A percentile compares a stretch with the other conserved stretches of the same genome.
Evolutionary conservation across 2,888 invertebrate species (phyloP).

Genomic region (Spisula subtruncata): DNA sequence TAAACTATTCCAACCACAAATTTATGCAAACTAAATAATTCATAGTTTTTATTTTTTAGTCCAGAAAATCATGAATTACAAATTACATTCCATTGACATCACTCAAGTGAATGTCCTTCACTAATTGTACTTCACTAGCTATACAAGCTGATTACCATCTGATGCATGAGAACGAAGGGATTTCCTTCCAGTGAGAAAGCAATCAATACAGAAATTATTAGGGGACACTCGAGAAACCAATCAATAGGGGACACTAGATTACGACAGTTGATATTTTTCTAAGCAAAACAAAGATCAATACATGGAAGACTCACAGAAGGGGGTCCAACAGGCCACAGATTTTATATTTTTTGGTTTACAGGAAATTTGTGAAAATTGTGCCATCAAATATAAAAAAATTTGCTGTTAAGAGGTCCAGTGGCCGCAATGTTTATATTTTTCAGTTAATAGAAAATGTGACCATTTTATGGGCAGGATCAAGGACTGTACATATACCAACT

Average conservation of each 20-base stretch:
- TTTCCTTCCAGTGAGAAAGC: background rate
- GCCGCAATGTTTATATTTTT: no score
- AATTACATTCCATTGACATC: background rate
- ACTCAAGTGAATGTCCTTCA: background rate
- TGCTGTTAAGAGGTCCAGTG: no score
- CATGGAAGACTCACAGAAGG: background rate
- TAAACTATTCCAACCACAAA: background rate
- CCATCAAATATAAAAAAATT: no score
- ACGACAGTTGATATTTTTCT: background rate
- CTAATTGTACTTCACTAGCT: background rate
- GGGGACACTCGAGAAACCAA: constrained; percentile 6
- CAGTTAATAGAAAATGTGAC: no score
- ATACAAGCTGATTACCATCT: background rate
- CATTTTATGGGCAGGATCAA: no score
- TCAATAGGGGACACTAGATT: constrained; percentile 31
- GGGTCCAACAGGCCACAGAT: background rate
- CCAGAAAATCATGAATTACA: background rate
- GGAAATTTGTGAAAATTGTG: no score
- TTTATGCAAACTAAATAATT: background rate
- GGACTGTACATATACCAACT: no score
- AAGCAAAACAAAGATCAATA: constrained; percentile 28
- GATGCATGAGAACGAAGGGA: background rate
- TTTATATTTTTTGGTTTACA: no score
- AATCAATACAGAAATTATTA: constrained; percentile 18
- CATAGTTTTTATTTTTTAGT: background rate